Base-by-base conservation (phyloP, 2,113 vertebrate species). In the Saccopteryx bilineata region DNA sequence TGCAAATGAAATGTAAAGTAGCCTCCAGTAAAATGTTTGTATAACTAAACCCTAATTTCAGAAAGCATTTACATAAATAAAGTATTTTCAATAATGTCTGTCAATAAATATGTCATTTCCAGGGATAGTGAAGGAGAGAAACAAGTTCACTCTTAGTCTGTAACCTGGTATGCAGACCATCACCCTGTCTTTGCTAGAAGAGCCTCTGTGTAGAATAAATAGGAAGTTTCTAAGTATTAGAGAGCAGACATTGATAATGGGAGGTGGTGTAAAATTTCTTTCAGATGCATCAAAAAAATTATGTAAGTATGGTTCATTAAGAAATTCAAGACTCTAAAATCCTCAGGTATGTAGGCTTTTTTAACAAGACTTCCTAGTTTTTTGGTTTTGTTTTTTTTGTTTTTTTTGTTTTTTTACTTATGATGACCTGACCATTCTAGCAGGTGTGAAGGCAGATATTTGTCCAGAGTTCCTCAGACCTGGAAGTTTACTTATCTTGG, bases 11-110 rank as follows among this genome's bases (percentile, higher is more conserved):
- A 24, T 72, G 26, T 9, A 89, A 80, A 61, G 1, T 69, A 86
- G 9, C 31, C 17, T 13, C 61, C 60, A 86, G 56, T 66, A 80
- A 65, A 48, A 82, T 93, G 83, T 52, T 76, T 66, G 6, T 46
- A 33, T 87, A 91, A 79, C 61, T 81, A 14, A 92, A 19, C 7
- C 17, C 63, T n/a, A 78, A 81, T 18, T 66, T 94, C 50, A 95
- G 28, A 91, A 56, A 56, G 19, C 63, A 6, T 84, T 82, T 54
- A 69, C 0, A 83, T 46, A 90, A 54, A 46, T 68, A 56, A 92
- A 39, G 5, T 48, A 63, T 66, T 69, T 85, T 86, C 66, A 26
- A 48, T 58, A 9, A 5, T 2, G 0, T 65, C 60, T 79, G 3
- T 52, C 31, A 91, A 33, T 52, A 74, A 75, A 66, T 63, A 68